Conservation (phyloP, 2,888 invertebrate species). For the Hypselothyrea guttata region DNA sequence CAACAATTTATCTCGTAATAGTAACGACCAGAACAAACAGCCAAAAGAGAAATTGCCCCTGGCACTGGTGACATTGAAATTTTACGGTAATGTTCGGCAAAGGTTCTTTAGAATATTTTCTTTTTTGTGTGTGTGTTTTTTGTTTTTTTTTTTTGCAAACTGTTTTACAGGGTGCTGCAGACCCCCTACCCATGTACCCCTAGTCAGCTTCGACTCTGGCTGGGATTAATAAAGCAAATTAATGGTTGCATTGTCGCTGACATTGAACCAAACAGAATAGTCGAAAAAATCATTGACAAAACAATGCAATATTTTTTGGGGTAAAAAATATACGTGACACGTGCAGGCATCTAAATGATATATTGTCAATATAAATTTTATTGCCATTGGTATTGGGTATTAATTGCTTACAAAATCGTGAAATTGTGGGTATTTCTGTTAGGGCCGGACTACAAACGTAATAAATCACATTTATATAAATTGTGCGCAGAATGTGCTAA, state of each 20-base stretch:
- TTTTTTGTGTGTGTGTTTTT: slow-evolving; percentile 3
- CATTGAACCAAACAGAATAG: slow-evolving; percentile 24
- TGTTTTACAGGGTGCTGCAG: slow-evolving; percentile 15
- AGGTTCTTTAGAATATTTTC: slow-evolving; percentile 36
- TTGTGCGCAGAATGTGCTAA: no score
- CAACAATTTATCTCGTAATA: slow-evolving; percentile 79
- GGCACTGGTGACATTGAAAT: slow-evolving; percentile 78
- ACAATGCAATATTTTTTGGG: slow-evolving; percentile 32
- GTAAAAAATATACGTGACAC: slow-evolving; percentile 57
- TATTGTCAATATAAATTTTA: slow-evolving; percentile 64
- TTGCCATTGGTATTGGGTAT: slow-evolving; percentile 64
- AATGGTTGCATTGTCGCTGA: slow-evolving; percentile 57
- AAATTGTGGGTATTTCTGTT: not conserved
- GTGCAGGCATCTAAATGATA: slow-evolving; percentile 65
- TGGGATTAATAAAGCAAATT: slow-evolving; percentile 71
- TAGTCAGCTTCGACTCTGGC: not conserved
- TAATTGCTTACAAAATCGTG: slow-evolving; percentile 54
- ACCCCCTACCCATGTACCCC: not conserved
- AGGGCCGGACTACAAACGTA: no score
- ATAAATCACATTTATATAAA: no score
- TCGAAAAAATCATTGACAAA: slow-evolving; percentile 20
- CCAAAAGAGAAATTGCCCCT: slow-evolving; percentile 45
- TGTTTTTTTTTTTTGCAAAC: slow-evolving; percentile 21
- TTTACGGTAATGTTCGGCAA: slow-evolving; percentile 63
- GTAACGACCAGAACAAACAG: slow-evolving; percentile 50